These are phyloP conservation scores for Harlomillsia oculata DNA, from an alignment of 1,140 invertebrate genomes.

Conservation along the genomic window DNA sequence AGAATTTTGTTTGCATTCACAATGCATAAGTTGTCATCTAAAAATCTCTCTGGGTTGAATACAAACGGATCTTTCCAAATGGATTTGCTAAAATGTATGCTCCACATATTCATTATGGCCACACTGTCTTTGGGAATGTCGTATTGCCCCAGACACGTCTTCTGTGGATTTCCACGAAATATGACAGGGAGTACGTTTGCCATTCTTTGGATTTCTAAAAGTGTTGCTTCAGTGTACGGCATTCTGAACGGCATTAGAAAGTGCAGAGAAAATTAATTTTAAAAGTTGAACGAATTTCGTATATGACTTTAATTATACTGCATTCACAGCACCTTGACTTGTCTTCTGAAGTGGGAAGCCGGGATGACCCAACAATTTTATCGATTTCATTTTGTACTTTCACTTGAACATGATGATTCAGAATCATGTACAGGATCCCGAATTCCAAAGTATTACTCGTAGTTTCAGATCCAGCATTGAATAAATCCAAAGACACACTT, in stretches of 20 bases:
- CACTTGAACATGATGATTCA: slow-evolving; percentile 7
- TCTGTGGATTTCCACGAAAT: too few species aligned
- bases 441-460: slow-evolving; percentile 18
- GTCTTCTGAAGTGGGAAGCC: slow-evolving; percentile 7
- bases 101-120: slow-evolving; percentile 7
- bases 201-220: slow-evolving; percentile 9
- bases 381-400: slow-evolving; percentile 25
- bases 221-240: slow-evolving; percentile 23
- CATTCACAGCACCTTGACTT: slow-evolving; percentile 1
- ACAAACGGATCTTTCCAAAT: slow-evolving; percentile 16
- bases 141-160: too few species aligned
- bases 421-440: slow-evolving; percentile 6
- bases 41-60: slow-evolving; percentile 21
- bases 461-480: slow-evolving; percentile 32
- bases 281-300: background rate
- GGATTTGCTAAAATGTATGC: slow-evolving; percentile 10
- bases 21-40: slow-evolving; percentile 15
- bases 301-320: background rate
- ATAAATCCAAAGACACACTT: slow-evolving; percentile 39
- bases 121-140: slow-evolving; percentile 12
- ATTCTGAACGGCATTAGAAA: background rate
- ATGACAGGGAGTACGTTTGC: slow-evolving; percentile 10
- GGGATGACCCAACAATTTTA: slow-evolving; percentile 8
- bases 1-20: slow-evolving; percentile 15
- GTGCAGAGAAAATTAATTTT: background rate